A percentile compares a stretch with the other conserved stretches of the same genome.
These are phyloP conservation scores for Andrena bicolor DNA, from an alignment of 2,888 invertebrate species.

Conservation along the genomic window DNA sequence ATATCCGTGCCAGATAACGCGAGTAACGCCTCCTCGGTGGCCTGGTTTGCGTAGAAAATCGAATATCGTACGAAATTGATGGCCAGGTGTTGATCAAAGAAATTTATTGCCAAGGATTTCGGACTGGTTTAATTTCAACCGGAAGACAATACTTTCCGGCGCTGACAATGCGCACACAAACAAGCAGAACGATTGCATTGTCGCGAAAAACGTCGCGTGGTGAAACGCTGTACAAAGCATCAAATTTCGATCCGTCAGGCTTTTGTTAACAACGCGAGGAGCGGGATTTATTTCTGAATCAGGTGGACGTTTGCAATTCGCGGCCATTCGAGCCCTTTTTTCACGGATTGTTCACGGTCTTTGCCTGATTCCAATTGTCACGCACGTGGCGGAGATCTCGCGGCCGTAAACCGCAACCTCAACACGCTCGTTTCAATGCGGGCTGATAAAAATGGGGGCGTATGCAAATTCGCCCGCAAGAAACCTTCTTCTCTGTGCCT, in stretches of 20 bases:
- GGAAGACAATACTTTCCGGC: too few relatives aligned
- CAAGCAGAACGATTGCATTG: too few relatives aligned
- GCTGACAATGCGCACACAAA: too few relatives aligned
- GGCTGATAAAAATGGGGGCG: slow-evolving; percentile 7
- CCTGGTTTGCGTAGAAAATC: too few relatives aligned
- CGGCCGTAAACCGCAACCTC: slow-evolving; percentile 13
- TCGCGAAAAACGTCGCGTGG: too few relatives aligned
- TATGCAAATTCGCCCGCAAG: slow-evolving; percentile 26
- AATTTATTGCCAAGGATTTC: too few relatives aligned
- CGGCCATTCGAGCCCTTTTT: slow-evolving; percentile 44
- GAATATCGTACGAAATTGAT: too few relatives aligned
- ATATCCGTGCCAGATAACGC: too few relatives aligned
- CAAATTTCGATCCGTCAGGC: slow-evolving; percentile 5
- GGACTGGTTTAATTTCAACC: too few relatives aligned
- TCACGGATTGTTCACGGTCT: slow-evolving; percentile 37
- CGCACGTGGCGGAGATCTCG: slow-evolving; percentile 26
- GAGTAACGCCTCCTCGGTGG: too few relatives aligned
- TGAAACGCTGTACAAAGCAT: background rate
- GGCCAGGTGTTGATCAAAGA: too few relatives aligned
- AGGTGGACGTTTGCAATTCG: slow-evolving; percentile 40
- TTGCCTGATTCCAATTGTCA: slow-evolving; percentile 47
- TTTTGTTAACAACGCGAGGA: background rate
- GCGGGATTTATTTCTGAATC: slow-evolving; percentile 28
- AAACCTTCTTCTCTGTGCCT: slow-evolving; percentile 9
- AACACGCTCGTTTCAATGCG: slow-evolving; percentile 2